Evolutionary conservation across 2,797 vertebrate species (phyloP), one percentile per base, ranked within the genome.

Genomic region (Acipenser transmontanus): DNA sequence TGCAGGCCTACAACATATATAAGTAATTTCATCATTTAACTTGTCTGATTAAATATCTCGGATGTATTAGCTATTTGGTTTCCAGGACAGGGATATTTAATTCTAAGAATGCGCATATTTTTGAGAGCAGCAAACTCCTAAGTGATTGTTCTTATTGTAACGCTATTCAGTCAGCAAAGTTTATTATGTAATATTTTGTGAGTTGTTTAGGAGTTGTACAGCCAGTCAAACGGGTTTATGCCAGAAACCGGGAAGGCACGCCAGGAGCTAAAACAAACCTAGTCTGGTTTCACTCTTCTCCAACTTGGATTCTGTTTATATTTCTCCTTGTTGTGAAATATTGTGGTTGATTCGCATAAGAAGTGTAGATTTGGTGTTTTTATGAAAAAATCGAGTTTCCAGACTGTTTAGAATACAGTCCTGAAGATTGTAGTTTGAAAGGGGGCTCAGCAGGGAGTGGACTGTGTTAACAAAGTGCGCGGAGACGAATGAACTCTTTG

Each of bases 151-250:
- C 3, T 87, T 88, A 77, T 79, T 77, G 80, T 87, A 74, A 76
- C 82, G 72, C 63, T 61, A 72, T 69, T 61, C 70, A 62, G 67
- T 66, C 52, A 61, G 65, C 73, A 79, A 83, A 85, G 80, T 86
- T 88, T 74, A 81, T 77, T 73, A 76, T 76, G 74, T 78, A 82
- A 82, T 81, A 80, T 83, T 74, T 34, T 77, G 73, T 77, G 85
- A 84, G 81, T 85, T 80, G 83, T 81, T 84, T 74, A 64, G 4
- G 34, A 34, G 88, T 90, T 85, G 92, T 84, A 81, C 81, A 91
- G 92, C 93, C 91, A 89, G 94, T 96, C 83, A 59, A 85, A 94
- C 93, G 87, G 91, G 94, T 97, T 96, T 93, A 79, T 73, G 65
- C 73, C 76, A 72, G 81, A 77, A 82, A 80, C 71, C 74, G 72